Evolutionary conservation across 2,113 vertebrate species (phyloP).

Genomic region (Pristiophorus japonicus): DNA sequence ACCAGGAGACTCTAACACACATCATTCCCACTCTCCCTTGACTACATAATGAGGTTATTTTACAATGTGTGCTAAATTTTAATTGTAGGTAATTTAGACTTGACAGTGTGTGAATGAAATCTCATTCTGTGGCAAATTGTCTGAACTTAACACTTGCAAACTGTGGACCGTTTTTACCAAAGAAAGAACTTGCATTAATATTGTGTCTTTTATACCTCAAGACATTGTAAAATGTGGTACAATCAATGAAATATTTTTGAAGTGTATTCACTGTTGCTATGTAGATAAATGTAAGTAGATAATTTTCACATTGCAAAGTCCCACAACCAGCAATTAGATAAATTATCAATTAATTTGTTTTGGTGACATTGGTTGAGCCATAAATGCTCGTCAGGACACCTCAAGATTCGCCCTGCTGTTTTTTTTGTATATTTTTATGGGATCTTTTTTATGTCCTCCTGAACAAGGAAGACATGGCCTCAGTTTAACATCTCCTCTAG

Average conservation of each 20-base stretch:
- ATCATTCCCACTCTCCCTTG: background rate
- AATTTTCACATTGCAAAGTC: background rate
- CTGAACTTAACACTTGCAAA: constrained; percentile 3
- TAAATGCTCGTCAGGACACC: background rate
- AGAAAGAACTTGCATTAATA: background rate
- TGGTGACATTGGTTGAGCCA: background rate
- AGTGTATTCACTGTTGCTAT: background rate
- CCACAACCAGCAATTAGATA: background rate
- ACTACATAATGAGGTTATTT: constrained; percentile 14
- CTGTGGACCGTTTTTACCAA: background rate
- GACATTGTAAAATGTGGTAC: background rate
- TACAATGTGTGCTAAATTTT: background rate
- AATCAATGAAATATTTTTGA: background rate
- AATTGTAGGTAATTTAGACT: background rate
- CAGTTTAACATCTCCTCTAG: background rate
- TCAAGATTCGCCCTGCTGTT: background rate
- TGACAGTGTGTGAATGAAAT: constrained; percentile 14
- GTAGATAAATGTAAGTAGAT: background rate
- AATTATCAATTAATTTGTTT: background rate
- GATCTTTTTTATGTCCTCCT: background rate
- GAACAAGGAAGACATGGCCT: background rate
- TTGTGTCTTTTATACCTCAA: background rate
- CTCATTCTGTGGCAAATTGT: constrained; percentile 25
- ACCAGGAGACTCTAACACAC: background rate
- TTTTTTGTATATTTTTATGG: background rate